Conservation (phyloP, 1,140 invertebrate species). For the Camponotus pennsylvanicus region DNA sequence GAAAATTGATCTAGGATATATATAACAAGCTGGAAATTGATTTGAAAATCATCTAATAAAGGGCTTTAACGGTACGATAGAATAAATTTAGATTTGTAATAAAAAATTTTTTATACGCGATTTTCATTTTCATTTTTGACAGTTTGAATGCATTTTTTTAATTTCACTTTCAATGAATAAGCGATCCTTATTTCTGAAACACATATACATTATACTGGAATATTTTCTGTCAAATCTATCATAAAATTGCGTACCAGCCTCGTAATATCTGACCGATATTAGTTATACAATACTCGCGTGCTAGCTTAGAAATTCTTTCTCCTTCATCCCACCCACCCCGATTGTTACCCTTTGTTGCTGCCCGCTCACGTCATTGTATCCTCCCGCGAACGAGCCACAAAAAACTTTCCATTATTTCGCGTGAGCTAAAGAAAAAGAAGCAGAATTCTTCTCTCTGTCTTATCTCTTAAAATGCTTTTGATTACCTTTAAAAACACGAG, state of each 20-base stretch:
- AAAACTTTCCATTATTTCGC: constrained; percentile 29
- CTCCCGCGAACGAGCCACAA: constrained; percentile 3
- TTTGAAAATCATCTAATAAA: background rate
- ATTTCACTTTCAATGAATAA: background rate
- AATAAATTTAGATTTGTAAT: background rate
- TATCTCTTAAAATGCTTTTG: constrained; percentile 43
- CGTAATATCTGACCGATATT: constrained; percentile 13
- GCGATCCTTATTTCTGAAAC: background rate
- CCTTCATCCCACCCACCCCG: background rate
- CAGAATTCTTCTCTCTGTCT: constrained; percentile 10
- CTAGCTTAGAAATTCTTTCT: background rate
- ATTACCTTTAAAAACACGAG: constrained; percentile 15
- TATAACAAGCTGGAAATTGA: constrained; percentile 5
- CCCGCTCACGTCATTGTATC: constrained; percentile 32
- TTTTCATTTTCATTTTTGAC: background rate
- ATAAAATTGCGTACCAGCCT: constrained; percentile 12
- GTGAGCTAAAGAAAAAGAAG: constrained; percentile 2
- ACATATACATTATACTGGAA: background rate
- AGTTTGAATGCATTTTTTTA: background rate
- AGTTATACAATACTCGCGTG: constrained; percentile 28
- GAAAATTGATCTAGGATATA: background rate
- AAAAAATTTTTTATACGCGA: background rate
- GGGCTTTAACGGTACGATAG: too few species aligned
- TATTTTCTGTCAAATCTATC: constrained; percentile 15
- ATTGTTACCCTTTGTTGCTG: constrained; percentile 8